Percentiles rank a stretch among this genome's conserved stretches.
Conservation (phyloP, 2,797 vertebrate species). For the Holocentrus rufus region DNA sequence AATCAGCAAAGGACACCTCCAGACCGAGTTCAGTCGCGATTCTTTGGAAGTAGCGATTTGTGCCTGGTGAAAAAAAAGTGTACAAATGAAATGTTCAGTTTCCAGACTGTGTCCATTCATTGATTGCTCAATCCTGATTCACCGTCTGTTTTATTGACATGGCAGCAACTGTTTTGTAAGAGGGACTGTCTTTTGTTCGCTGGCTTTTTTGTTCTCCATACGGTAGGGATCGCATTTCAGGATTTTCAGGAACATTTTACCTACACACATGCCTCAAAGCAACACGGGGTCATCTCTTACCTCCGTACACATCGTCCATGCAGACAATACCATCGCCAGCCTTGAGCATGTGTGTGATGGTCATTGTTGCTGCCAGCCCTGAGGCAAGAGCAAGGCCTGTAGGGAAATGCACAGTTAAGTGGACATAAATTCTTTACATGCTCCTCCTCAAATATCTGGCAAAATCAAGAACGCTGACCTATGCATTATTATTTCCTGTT, state of each 20-base stretch:
- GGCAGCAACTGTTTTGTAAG: neutral
- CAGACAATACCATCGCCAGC: constrained; percentile 88
- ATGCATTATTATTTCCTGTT: too few species aligned
- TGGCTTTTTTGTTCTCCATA: too few species aligned
- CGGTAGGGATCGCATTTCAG: too few species aligned
- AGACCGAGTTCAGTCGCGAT: constrained; percentile 83
- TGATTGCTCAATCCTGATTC: neutral
- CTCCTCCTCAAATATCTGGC: too few species aligned
- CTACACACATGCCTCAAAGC: too few species aligned
- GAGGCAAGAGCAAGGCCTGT: constrained; percentile 91
- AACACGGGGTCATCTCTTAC: constrained; percentile 70
- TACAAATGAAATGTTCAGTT: neutral
- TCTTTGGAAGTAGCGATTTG: constrained; percentile 89
- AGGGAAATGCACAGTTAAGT: neutral
- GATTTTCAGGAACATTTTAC: neutral
- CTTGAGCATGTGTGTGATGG: constrained; percentile 90
- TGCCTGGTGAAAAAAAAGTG: constrained; percentile 79
- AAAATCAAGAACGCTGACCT: too few species aligned
- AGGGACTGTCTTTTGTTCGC: neutral
- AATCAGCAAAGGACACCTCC: constrained; percentile 87
- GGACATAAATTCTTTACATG: too few species aligned
- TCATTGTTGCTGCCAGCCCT: constrained; percentile 88
- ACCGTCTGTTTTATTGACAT: neutral
- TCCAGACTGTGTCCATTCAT: too few species aligned
- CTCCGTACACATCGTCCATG: constrained; percentile 94